These are phyloP conservation scores for Rhopalosiphum nymphaeae DNA, from an alignment of 2,888 invertebrate genomes.

Conservation along the genomic window DNA sequence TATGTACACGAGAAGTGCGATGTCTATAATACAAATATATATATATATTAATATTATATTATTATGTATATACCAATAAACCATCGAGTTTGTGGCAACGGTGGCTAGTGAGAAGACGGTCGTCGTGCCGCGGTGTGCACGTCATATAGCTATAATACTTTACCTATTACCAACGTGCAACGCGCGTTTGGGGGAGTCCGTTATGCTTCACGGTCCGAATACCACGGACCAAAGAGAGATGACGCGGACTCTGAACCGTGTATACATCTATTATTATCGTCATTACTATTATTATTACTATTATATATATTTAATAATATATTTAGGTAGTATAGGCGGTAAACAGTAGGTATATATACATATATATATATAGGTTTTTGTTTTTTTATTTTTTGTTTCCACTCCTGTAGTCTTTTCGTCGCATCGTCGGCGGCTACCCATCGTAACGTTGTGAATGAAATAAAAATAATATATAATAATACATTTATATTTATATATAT, in stretches of 20 bases:
- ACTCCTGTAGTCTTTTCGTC: conserved; percentile 24
- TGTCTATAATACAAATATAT: not conserved
- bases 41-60: not conserved
- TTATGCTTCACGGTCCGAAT: conserved; percentile 64
- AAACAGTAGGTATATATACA: not conserved
- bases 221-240: conserved; percentile 64
- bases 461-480: conserved; percentile 34
- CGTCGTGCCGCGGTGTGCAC: not conserved
- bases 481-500: not conserved
- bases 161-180: not conserved
- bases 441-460: conserved; percentile 56
- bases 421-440: conserved; percentile 15
- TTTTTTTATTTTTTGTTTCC: not conserved
- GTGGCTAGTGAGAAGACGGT: not conserved
- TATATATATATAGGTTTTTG: not conserved
- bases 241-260: conserved; percentile 62
- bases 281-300: not conserved
- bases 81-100: not conserved
- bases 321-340: not conserved
- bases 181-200: conserved; percentile 53
- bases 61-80: not conserved
- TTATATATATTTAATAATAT: conserved; percentile 12
- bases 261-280: conserved; percentile 8
- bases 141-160: not conserved
- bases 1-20: not conserved